Conservation (phyloP, 92 coral and sea anemone genomes). For the Porites rus region DNA sequence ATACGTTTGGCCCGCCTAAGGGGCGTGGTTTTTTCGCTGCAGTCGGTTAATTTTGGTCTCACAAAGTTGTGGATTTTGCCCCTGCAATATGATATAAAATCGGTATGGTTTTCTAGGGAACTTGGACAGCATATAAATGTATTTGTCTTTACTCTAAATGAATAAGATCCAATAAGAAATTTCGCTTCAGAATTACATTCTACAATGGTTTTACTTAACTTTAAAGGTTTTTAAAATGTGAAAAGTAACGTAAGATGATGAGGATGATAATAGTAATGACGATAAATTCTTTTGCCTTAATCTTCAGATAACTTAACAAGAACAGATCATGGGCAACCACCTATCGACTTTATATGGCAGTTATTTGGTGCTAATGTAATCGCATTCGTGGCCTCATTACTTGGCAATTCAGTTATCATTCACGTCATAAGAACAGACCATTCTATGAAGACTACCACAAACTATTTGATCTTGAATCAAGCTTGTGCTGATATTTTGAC, state of each 20-base stretch:
- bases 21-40: too few relatives aligned
- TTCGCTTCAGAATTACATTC: too few relatives aligned
- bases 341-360: background rate
- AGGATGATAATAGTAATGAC: too few relatives aligned
- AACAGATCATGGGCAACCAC: background rate
- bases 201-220: too few relatives aligned
- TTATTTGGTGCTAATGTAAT: background rate
- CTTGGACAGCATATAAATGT: too few relatives aligned
- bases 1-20: too few relatives aligned
- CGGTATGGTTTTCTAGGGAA: too few relatives aligned
- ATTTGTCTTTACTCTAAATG: too few relatives aligned
- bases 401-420: conserved; percentile 28
- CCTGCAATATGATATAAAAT: too few relatives aligned
- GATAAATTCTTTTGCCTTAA: background rate
- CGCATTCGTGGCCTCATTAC: background rate
- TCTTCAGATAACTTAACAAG: background rate
- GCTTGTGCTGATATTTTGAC: conserved; percentile 34
- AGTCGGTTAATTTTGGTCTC: too few relatives aligned
- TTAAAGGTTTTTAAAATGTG: background rate
- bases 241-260: background rate
- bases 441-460: conserved; percentile 6
- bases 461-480: conserved; percentile 22
- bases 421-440: conserved; percentile 27
- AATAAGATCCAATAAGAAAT: too few relatives aligned
- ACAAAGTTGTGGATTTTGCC: too few relatives aligned